These are phyloP conservation scores for Ischnura elegans DNA, from an alignment of 2,888 invertebrate genomes.

Conservation along the genomic window DNA sequence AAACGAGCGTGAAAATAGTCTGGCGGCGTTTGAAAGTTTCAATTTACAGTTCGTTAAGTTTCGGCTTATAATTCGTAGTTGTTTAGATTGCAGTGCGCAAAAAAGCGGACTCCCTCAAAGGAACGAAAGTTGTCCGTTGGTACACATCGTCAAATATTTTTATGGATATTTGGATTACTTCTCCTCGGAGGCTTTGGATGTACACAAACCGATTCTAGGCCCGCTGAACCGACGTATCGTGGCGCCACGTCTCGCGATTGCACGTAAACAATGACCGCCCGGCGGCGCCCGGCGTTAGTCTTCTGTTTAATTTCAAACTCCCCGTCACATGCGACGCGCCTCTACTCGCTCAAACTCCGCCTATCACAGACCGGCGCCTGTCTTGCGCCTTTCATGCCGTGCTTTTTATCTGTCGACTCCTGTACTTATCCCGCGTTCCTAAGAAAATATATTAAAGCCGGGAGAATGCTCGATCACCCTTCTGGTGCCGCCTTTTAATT, in stretches of 20 bases:
- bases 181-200: background rate
- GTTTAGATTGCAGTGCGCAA: too few relatives aligned
- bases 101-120: too few relatives aligned
- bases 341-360: background rate
- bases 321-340: background rate
- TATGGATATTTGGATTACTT: background rate
- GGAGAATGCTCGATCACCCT: background rate
- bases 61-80: too few relatives aligned
- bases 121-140: background rate
- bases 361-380: background rate
- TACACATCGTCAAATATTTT: background rate
- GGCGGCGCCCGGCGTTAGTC: slow-evolving; percentile 5
- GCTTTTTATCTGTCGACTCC: slow-evolving; percentile 5
- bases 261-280: background rate
- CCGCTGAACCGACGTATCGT: background rate
- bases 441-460: background rate
- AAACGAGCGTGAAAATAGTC: too few relatives aligned
- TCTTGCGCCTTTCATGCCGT: background rate
- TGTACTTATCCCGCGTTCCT: background rate
- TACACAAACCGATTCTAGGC: background rate
- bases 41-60: too few relatives aligned
- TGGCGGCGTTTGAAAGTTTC: too few relatives aligned
- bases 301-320: slow-evolving; percentile 31
- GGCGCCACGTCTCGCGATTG: background rate
- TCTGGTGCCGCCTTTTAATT: too few relatives aligned